Evolutionary conservation across 2,797 vertebrate species (phyloP).

Genomic region (Hybognathus amarus): DNA sequence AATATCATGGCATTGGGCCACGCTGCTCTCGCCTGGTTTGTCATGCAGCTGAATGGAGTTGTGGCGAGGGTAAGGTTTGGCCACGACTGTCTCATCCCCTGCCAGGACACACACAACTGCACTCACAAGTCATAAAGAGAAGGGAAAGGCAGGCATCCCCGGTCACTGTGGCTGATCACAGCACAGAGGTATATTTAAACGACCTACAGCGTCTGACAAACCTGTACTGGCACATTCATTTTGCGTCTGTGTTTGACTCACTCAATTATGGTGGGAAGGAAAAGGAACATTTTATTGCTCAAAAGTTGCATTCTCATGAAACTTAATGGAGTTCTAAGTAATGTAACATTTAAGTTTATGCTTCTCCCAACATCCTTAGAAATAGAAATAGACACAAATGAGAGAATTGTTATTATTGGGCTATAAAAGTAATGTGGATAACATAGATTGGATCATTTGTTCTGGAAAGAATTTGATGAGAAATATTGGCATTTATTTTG

Average conservation of each 20-base stretch:
- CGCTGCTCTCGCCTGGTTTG: constrained; percentile 50
- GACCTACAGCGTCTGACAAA: constrained; percentile 6
- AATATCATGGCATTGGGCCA: constrained; percentile 50
- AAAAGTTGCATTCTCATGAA: not conserved
- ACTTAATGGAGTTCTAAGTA: not conserved
- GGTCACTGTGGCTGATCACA: not conserved
- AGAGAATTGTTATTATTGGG: not conserved
- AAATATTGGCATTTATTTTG: not conserved
- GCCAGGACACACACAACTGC: constrained; percentile 51
- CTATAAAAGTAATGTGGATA: not conserved
- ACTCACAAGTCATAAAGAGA: constrained; percentile 25
- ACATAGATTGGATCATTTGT: not conserved
- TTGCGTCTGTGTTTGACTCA: not conserved
- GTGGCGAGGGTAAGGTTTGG: constrained; percentile 57
- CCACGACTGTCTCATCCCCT: constrained; percentile 41
- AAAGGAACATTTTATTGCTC: not conserved
- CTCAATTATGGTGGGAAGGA: not conserved
- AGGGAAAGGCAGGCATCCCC: not conserved
- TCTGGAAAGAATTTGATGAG: not conserved
- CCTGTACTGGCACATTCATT: not conserved
- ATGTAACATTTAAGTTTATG: not conserved
- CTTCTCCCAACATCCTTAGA: not conserved
- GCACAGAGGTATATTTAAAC: not conserved
- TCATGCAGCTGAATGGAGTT: constrained; percentile 53
- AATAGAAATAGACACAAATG: not conserved